Evolutionary conservation across 2,113 vertebrate species (phyloP).

Genomic region (Antechinus stuartii): DNA sequence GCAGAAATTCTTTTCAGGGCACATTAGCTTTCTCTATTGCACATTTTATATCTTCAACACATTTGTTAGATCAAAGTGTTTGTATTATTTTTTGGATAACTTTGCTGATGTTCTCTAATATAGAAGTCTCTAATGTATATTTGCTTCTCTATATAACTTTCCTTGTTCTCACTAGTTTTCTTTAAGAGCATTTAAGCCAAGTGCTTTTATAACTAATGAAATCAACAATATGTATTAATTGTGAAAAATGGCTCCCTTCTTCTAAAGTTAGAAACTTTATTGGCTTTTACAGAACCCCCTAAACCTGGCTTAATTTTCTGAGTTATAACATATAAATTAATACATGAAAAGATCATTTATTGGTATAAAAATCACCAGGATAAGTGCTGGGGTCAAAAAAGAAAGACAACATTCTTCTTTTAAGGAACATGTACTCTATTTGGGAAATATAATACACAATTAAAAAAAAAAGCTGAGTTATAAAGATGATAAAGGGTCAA

Average conservation of each 20-base stretch:
- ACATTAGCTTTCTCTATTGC: too few relatives aligned
- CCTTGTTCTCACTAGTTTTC: neutral
- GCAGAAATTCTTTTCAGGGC: too few relatives aligned
- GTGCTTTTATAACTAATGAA: neutral
- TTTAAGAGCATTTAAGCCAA: neutral
- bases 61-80: too few relatives aligned
- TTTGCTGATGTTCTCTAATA: neutral
- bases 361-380: neutral
- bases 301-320: neutral
- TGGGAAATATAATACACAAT: neutral
- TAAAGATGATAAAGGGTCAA: neutral
- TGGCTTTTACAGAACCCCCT: neutral
- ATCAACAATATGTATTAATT: neutral
- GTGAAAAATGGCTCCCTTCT: neutral
- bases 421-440: neutral
- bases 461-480: neutral
- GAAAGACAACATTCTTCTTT: neutral
- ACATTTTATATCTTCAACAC: too few relatives aligned
- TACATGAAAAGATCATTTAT: neutral
- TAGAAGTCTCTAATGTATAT: neutral
- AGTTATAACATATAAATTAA: neutral
- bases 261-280: neutral
- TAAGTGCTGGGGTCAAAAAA: neutral
- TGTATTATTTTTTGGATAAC: neutral
- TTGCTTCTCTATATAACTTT: neutral